These are phyloP conservation scores for Propithecus coquereli DNA, from an alignment of 2,113 vertebrate species.

Conservation along the genomic window DNA sequence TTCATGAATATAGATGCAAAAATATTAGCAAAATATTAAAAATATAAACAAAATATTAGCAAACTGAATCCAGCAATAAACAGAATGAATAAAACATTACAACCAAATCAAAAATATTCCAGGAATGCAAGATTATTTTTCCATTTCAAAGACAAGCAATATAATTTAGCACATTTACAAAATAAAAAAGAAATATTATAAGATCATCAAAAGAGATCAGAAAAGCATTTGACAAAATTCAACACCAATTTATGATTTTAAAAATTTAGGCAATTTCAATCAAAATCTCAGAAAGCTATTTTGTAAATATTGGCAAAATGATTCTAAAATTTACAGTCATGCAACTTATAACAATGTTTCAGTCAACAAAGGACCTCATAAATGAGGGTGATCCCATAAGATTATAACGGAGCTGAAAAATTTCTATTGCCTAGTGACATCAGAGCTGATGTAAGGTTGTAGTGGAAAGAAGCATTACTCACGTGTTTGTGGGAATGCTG, in stretches of 20 bases:
- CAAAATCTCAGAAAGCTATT: background rate
- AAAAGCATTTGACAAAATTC: background rate
- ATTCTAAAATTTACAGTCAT: background rate
- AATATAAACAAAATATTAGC: background rate
- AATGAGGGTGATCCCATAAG: too few species aligned
- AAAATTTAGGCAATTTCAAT: background rate
- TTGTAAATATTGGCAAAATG: background rate
- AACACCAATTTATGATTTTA: background rate
- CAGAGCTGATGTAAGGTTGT: too few species aligned
- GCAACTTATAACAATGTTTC: too few species aligned
- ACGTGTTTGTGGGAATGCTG: too few species aligned
- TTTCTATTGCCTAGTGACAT: too few species aligned
- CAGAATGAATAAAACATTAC: background rate
- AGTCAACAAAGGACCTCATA: too few species aligned
- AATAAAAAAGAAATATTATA: background rate
- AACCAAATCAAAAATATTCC: background rate
- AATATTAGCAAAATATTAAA: too few species aligned
- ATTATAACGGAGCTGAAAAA: too few species aligned
- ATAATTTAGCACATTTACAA: background rate
- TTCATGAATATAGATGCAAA: background rate
- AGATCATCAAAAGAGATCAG: background rate
- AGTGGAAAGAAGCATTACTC: too few species aligned
- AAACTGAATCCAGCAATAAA: background rate
- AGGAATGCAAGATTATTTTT: background rate
- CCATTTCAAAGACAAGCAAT: background rate